Percentiles rank a stretch among this genome's conserved stretches.
These are phyloP conservation scores for Lemur catta DNA, from an alignment of 2,797 vertebrate species.

Conservation along the genomic window DNA sequence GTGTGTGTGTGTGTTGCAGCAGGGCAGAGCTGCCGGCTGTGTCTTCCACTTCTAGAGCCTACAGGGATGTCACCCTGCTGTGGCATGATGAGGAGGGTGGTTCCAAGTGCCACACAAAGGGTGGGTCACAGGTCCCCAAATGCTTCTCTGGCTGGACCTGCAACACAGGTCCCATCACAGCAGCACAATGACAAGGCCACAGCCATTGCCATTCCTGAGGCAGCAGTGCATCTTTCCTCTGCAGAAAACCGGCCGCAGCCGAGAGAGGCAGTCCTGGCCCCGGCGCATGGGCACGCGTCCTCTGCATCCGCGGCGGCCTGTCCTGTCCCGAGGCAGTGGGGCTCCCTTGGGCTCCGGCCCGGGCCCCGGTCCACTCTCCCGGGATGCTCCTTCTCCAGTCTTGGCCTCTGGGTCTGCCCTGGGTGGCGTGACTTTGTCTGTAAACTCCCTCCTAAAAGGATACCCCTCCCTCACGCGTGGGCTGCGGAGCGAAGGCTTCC, in stretches of 20 bases:
- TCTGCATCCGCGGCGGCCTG: background rate
- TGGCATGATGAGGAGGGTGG: background rate
- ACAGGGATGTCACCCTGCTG: background rate
- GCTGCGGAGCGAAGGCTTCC: constrained; percentile 79
- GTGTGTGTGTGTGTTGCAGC: background rate
- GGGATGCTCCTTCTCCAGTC: background rate
- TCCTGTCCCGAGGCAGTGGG: fast-evolving
- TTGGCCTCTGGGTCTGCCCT: background rate
- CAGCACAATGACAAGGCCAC: too few relatives aligned
- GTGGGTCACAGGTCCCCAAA: background rate
- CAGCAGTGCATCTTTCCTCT: background rate
- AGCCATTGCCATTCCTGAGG: fast-evolving
- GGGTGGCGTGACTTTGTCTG: background rate
- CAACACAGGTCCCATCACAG: fast-evolving
- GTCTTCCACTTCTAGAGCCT: background rate
- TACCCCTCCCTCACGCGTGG: constrained; percentile 22
- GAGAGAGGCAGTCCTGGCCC: background rate
- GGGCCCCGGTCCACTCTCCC: background rate
- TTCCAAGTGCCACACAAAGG: background rate
- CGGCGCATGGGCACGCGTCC: fast-evolving
- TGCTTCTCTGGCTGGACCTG: background rate
- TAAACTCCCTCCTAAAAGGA: background rate
- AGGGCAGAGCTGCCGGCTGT: background rate
- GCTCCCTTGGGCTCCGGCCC: fast-evolving
- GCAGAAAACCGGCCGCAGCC: background rate